Evolutionary conservation across 1,140 invertebrate species (phyloP).

Genomic region (Belonocnema kinseyi): DNA sequence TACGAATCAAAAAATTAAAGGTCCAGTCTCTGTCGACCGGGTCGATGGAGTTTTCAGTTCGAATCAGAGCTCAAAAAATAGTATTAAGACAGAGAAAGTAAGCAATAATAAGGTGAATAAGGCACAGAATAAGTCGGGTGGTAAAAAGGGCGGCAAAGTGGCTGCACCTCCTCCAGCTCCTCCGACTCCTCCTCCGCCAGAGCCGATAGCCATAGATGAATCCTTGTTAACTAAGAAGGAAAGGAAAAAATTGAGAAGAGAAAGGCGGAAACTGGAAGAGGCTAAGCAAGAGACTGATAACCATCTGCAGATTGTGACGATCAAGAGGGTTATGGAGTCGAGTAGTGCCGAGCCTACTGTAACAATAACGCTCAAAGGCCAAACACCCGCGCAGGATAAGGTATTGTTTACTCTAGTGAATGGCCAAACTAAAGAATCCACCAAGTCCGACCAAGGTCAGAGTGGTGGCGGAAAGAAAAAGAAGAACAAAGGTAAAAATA

Average conservation of each 20-base stretch:
- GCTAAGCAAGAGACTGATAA: conserved; percentile 64
- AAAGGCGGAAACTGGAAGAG: conserved; percentile 62
- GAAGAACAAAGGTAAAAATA: conserved; percentile 70
- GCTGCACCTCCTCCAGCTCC: conserved; percentile 35
- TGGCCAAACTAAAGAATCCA: conserved; percentile 78
- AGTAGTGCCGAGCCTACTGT: conserved; percentile 82
- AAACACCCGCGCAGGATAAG: conserved; percentile 84
- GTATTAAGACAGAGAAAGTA: conserved; percentile 45
- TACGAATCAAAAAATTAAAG: conserved; percentile 38
- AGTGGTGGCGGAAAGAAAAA: conserved; percentile 71
- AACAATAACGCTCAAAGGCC: conserved; percentile 85
- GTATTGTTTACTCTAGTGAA: conserved; percentile 84
- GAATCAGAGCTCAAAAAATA: conserved; percentile 45
- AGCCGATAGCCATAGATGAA: conserved; percentile 42
- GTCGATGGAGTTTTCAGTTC: conserved; percentile 39
- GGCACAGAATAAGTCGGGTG: neutral
- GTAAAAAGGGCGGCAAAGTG: neutral
- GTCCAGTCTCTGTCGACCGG: conserved; percentile 19
- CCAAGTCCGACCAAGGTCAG: conserved; percentile 62
- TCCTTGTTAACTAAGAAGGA: conserved; percentile 70
- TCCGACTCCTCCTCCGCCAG: conserved; percentile 20
- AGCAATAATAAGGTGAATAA: conserved; percentile 14
- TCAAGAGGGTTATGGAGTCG: conserved; percentile 81
- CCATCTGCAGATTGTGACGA: conserved; percentile 83
- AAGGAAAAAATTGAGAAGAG: conserved; percentile 66